These are phyloP conservation scores for Leptocoma aspasia DNA, from an alignment of 2,113 vertebrate genomes.

Conservation along the genomic window DNA sequence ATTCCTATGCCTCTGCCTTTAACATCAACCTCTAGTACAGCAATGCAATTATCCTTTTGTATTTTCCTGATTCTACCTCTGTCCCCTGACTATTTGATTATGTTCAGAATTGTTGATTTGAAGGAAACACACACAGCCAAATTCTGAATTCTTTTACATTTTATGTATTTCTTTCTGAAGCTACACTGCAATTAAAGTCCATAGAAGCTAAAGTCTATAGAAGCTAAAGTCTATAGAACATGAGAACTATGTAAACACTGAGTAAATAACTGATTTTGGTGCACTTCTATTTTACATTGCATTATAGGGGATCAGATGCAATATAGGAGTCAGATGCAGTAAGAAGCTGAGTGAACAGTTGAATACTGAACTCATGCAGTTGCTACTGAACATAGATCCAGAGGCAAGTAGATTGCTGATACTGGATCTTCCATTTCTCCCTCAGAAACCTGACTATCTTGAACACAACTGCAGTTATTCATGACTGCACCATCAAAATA, in stretches of 20 bases:
- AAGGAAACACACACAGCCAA: not conserved
- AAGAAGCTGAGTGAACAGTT: not conserved
- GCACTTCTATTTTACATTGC: not conserved
- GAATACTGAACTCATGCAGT: not conserved
- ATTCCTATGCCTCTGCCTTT: not conserved
- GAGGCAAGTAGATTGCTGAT: not conserved
- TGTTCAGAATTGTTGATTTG: not conserved
- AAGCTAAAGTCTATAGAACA: not conserved
- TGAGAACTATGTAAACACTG: not conserved
- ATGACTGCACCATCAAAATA: not conserved
- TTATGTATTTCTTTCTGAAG: not conserved
- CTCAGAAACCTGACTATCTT: not conserved
- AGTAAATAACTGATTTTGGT: not conserved
- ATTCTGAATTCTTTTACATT: not conserved
- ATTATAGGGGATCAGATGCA: not conserved
- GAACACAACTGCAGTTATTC: not conserved
- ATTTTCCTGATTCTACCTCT: not conserved
- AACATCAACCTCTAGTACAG: not conserved
- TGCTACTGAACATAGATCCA: not conserved
- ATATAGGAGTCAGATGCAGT: not conserved
- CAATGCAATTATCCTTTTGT: not conserved
- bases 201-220: not conserved
- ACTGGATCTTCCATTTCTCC: not conserved
- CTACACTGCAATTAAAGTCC: not conserved
- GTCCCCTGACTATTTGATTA: not conserved